A percentile compares a stretch with the other conserved stretches of the same genome.
Evolutionary conservation across 2,888 invertebrate genomes (phyloP).

Genomic region (Stenichneumon culpator): DNA sequence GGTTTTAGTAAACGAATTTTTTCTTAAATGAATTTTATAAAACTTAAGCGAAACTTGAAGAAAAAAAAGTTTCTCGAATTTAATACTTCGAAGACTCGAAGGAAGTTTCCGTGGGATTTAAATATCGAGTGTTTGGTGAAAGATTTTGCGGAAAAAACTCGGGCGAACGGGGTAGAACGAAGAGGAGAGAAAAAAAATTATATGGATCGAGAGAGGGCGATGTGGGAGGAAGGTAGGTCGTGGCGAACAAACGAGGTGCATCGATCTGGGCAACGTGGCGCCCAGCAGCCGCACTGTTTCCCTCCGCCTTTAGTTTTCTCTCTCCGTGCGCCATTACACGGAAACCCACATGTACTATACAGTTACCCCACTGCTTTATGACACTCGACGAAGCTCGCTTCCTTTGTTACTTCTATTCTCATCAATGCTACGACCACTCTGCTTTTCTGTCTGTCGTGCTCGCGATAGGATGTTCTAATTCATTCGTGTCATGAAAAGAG

Average conservation of each 20-base stretch:
- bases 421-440: conserved; percentile 33
- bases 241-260: conserved; percentile 69
- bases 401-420: conserved; percentile 32
- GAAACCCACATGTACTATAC: conserved; percentile 13
- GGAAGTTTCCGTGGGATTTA: not conserved
- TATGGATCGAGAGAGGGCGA: conserved; percentile 19
- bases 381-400: not conserved
- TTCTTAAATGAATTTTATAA: not conserved
- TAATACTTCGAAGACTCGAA: not conserved
- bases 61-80: not conserved
- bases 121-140: conserved; percentile 6
- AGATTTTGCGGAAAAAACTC: conserved; percentile 22
- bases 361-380: conserved; percentile 16
- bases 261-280: conserved; percentile 75
- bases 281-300: conserved; percentile 63
- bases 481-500: conserved; percentile 23
- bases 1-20: not conserved
- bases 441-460: conserved; percentile 1
- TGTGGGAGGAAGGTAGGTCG: conserved; percentile 64
- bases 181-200: conserved; percentile 36
- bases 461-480: conserved; percentile 16
- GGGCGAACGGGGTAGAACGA: not conserved
- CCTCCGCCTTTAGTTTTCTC: conserved; percentile 1
- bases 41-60: not conserved
- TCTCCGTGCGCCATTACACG: conserved; percentile 19